Percentiles rank a stretch among this genome's conserved stretches.
These are phyloP conservation scores for Argentina silus DNA, from an alignment of 2,797 vertebrate species.

Conservation along the genomic window DNA sequence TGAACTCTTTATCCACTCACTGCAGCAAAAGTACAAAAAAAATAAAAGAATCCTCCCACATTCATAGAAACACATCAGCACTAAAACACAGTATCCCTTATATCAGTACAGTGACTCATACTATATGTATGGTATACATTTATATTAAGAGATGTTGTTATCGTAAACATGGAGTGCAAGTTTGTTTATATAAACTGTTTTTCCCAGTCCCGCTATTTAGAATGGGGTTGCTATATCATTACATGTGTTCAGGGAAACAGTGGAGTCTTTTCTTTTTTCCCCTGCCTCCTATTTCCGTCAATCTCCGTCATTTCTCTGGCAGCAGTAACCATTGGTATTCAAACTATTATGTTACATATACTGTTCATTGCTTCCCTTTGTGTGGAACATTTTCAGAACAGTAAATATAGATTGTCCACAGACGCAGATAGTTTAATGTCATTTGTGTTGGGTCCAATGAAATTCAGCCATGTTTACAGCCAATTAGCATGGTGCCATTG, in stretches of 20 bases:
- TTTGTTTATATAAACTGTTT: constrained; percentile 31
- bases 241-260: constrained; percentile 30
- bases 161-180: constrained; percentile 13
- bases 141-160: constrained; percentile 22
- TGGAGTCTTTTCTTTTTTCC: constrained; percentile 16
- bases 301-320: constrained; percentile 36
- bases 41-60: background rate
- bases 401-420: constrained; percentile 2
- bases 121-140: background rate
- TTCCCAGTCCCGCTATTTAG: constrained; percentile 7
- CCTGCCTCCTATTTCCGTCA: constrained; percentile 43
- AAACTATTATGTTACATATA: constrained; percentile 29
- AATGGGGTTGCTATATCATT: constrained; percentile 33
- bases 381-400: background rate
- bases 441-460: background rate
- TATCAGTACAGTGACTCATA: constrained; percentile 1
- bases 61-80: constrained; percentile 8
- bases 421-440: background rate
- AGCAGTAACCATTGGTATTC: constrained; percentile 31
- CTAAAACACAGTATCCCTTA: background rate
- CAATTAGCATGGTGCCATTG: background rate
- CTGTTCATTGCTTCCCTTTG: background rate
- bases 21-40: constrained; percentile 31
- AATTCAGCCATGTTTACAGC: constrained; percentile 10
- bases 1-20: constrained; percentile 48